Evolutionary conservation across 2,797 vertebrate species (phyloP), one percentile per base, ranked within the genome.

Genomic region (Rhyacichthys aspro): DNA sequence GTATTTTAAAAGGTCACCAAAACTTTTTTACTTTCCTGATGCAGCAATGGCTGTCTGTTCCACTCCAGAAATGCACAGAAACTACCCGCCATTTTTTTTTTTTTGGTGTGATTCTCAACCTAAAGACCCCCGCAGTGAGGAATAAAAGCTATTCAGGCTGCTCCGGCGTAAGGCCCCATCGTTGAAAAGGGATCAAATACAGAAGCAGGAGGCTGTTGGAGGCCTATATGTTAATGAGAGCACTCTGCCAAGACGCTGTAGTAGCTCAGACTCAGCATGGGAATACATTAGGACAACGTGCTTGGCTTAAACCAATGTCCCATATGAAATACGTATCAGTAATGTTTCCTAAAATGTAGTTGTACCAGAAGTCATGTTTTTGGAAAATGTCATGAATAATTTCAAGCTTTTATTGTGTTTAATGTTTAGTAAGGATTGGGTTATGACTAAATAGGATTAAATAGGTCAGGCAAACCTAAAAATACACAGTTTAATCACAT

Each of bases 161-260:
- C 61, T 70, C 11, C 63, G 70, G 50, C 71, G 62, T 74, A 54
- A 72, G 80, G 78, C 81, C 74, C 73, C 76, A 49, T 57, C 11
- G 44, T 49, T 81, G 74, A 84, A 83, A 87, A 72, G 77, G 49
- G 73, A 85, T 78, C 76, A 82, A 84, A 81, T 63, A 71, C 55
- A 76, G 54, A 59, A 79, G 81, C 50, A 61, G 64, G 70, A 46
- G 64, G 58, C 78, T 55, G 71, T 69, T 79, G 81, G 45, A 81
- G 75, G 74, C 42, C 57, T 77, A 42, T 61, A 74, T 85, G 83
- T 73, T 85, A 88, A 89, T 89, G 75, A 77, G 77, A 59, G 12
- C 47, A 17, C 53, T 4, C 64, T 76, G 84, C 81, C 81, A 88
- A 70, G 49, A 59, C 36, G 12, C 33, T 64, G 42, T 48, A 56